Conservation (phyloP, 2,888 invertebrate species). For the Acleris laterana region DNA sequence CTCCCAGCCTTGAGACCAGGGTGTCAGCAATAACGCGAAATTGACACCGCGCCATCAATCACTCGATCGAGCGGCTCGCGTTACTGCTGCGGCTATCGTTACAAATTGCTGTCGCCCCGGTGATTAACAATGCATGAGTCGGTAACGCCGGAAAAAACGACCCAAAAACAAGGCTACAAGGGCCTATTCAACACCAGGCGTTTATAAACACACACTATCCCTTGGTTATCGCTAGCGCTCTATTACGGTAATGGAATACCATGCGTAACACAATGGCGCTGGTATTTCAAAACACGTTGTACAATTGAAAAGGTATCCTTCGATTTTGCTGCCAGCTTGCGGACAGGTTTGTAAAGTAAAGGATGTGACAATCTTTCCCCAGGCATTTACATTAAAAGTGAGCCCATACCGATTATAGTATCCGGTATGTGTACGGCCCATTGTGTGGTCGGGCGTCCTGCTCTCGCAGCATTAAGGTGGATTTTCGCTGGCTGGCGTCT, state of each 20-base stretch:
- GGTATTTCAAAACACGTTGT: constrained; percentile 49
- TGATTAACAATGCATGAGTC: constrained; percentile 65
- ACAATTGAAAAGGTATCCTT: constrained; percentile 43
- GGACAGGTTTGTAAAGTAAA: constrained; percentile 54
- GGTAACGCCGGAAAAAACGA: constrained; percentile 46
- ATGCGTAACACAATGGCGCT: constrained; percentile 50
- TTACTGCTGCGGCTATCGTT: constrained; percentile 76
- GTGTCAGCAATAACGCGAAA: constrained; percentile 70
- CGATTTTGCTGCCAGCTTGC: constrained; percentile 3
- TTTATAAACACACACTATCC: constrained; percentile 49
- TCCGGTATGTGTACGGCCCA: constrained; percentile 72
- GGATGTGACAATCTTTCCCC: constrained; percentile 53
- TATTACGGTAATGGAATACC: constrained; percentile 53
- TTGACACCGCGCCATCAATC: constrained; percentile 77
- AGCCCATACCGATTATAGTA: constrained; percentile 71
- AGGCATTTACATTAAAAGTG: constrained; percentile 55
- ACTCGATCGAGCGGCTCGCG: constrained; percentile 73
- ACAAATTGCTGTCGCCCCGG: constrained; percentile 74
- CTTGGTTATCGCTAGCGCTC: constrained; percentile 42
- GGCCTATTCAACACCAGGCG: constrained; percentile 47
- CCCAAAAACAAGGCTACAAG: constrained; percentile 38
- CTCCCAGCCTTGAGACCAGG: constrained; percentile 51
- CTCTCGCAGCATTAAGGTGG: constrained; percentile 59
- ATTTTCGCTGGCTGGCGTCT: constrained; percentile 63
- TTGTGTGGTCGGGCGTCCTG: constrained; percentile 60